These are phyloP conservation scores for Gerris buenoi DNA, from an alignment of 1,140 invertebrate species.

Conservation along the genomic window DNA sequence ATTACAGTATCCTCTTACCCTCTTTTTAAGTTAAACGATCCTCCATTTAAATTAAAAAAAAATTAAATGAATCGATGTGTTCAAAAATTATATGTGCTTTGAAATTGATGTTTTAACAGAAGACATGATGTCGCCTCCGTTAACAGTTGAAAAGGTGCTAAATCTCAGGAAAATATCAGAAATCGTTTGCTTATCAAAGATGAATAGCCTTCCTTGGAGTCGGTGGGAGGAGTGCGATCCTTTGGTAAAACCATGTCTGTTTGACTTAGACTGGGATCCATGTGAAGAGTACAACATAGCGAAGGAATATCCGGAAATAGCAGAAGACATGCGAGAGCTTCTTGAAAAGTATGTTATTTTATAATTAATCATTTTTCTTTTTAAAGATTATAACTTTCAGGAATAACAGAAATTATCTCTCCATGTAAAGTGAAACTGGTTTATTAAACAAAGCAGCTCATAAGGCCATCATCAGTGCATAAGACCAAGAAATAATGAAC, in stretches of 20 bases:
- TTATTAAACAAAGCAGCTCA: no score
- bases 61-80: neutral
- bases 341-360: conserved; percentile 29
- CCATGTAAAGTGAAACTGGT: no score
- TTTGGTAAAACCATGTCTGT: conserved; percentile 45
- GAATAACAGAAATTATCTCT: no score
- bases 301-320: conserved; percentile 28
- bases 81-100: neutral
- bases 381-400: no score
- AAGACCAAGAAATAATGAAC: no score
- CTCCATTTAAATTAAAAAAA: neutral
- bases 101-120: neutral
- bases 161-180: neutral
- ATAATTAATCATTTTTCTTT: neutral
- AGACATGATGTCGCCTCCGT: neutral
- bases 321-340: conserved; percentile 32
- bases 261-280: conserved; percentile 54
- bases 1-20: no score
- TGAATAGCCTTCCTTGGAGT: neutral
- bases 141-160: neutral
- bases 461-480: no score
- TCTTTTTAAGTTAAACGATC: no score
- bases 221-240: conserved; percentile 34
- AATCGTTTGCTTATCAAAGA: neutral
- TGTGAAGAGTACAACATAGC: conserved; percentile 60